These are phyloP conservation scores for Eurytoma californica DNA, from an alignment of 2,888 invertebrate species.

Conservation along the genomic window DNA sequence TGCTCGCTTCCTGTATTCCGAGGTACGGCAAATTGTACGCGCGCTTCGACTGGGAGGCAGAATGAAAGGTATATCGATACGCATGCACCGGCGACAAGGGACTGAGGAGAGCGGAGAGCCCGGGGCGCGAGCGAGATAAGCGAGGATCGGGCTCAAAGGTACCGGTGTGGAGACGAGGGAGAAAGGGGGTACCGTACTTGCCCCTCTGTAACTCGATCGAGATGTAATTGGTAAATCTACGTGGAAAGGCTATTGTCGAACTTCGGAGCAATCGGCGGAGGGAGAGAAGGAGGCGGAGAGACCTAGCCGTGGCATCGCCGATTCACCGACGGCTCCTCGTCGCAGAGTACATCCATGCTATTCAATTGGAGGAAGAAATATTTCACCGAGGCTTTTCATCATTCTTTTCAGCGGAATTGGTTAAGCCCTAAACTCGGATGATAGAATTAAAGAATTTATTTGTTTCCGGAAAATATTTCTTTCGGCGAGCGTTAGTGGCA, in stretches of 20 bases:
- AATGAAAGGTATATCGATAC: conserved; percentile 30
- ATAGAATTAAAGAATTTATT: too few species aligned
- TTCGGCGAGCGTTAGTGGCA: neutral
- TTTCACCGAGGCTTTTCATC: too few species aligned
- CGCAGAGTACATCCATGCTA: too few species aligned
- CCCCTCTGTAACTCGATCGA: conserved; percentile 54
- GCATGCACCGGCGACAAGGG: neutral
- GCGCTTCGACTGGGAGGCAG: conserved; percentile 37
- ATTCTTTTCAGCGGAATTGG: neutral
- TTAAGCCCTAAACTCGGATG: too few species aligned
- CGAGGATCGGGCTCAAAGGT: conserved; percentile 52
- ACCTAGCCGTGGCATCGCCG: neutral
- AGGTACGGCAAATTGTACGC: conserved; percentile 46
- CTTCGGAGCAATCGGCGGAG: conserved; percentile 53
- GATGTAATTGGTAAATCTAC: conserved; percentile 58
- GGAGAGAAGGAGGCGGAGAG: neutral
- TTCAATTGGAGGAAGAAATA: too few species aligned
- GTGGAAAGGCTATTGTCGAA: conserved; percentile 56
- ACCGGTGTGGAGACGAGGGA: conserved; percentile 38
- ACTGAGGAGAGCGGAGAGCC: conserved; percentile 24
- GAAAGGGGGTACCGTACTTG: conserved; percentile 26
- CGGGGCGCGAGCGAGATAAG: conserved; percentile 45
- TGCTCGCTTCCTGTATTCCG: conserved; percentile 8
- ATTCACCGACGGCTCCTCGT: conserved; percentile 21
- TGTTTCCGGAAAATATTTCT: too few species aligned